phyloP scores from a whole-genome alignment of 1,140 invertebrate species.

The Mesaphorura yosii region DNA sequence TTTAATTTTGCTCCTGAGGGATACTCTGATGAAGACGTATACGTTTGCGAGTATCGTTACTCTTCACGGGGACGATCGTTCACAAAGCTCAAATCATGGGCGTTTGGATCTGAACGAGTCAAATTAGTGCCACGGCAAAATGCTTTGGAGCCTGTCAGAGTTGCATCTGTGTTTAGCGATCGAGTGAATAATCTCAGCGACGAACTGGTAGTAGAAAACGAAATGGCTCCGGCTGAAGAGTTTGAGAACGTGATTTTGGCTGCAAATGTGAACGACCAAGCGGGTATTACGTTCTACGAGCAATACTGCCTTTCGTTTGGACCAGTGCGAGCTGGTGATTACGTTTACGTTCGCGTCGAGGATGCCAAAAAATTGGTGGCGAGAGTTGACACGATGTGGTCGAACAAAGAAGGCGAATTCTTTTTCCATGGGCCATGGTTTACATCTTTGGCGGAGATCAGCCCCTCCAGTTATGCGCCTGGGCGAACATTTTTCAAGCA shows the following conservation, averaged over 20 bases:
- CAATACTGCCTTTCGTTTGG: constrained; percentile 78
- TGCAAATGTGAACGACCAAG: constrained; percentile 43
- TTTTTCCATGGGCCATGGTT: constrained; percentile 91
- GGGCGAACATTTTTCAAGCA: constrained; percentile 81
- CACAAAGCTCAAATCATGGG: constrained; percentile 82
- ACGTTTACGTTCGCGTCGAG: constrained; percentile 81
- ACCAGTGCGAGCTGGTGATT: constrained; percentile 79
- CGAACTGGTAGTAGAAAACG: constrained; percentile 58
- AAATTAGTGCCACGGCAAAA: constrained; percentile 57
- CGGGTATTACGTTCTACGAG: constrained; percentile 77
- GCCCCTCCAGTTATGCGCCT: constrained; percentile 45
- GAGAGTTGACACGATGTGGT: constrained; percentile 91
- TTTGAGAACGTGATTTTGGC: constrained; percentile 8
- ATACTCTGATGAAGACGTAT: constrained; percentile 87
- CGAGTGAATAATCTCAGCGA: constrained; percentile 80
- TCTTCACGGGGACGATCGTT: constrained; percentile 70
- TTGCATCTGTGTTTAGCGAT: constrained; percentile 87
- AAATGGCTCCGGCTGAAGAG: constrained; percentile 22
- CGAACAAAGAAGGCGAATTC: constrained; percentile 69
- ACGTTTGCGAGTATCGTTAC: constrained; percentile 93
- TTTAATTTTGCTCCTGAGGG: constrained; percentile 77
- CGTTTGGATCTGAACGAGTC: constrained; percentile 52
- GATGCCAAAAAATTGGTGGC: constrained; percentile 75
- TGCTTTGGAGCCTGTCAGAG: constrained; percentile 64
- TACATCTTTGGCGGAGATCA: constrained; percentile 74